Evolutionary conservation across 2,113 vertebrate species (phyloP).

Genomic region (Cyphomyrus plagiostoma): DNA sequence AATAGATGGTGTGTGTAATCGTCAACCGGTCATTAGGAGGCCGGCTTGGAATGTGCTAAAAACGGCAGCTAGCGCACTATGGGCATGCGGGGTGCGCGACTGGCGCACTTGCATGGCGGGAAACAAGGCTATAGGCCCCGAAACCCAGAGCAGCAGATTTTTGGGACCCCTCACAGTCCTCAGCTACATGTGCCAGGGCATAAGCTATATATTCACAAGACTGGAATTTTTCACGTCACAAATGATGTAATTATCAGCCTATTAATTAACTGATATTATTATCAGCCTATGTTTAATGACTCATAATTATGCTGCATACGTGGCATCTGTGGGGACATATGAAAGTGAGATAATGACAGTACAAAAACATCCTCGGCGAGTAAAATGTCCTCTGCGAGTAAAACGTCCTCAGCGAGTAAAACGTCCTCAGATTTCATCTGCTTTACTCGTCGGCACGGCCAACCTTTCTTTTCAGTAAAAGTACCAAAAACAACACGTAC

Average conservation of each 20-base stretch:
- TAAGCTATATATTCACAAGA: background rate
- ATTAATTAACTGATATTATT: background rate
- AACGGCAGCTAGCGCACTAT: background rate
- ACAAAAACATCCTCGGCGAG: background rate
- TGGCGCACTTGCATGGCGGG: background rate
- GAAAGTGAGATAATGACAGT: background rate
- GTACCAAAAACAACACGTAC: background rate
- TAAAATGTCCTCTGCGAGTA: background rate
- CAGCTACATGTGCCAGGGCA: background rate
- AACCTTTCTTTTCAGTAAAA: background rate
- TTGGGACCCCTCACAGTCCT: background rate
- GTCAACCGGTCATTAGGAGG: background rate
- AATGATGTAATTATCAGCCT: background rate
- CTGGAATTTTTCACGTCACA: background rate
- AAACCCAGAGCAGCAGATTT: background rate
- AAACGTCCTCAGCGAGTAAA: background rate
- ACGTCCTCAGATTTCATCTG: background rate
- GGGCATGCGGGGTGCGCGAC: background rate
- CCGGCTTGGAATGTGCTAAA: background rate
- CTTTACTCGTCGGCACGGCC: background rate
- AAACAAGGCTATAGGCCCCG: background rate
- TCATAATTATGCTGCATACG: background rate
- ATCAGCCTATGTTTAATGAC: background rate
- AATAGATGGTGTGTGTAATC: background rate
- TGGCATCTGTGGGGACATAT: background rate